Conservation (phyloP, 2,888 invertebrate genomes). For the Pristionchus japonicus region DNA sequence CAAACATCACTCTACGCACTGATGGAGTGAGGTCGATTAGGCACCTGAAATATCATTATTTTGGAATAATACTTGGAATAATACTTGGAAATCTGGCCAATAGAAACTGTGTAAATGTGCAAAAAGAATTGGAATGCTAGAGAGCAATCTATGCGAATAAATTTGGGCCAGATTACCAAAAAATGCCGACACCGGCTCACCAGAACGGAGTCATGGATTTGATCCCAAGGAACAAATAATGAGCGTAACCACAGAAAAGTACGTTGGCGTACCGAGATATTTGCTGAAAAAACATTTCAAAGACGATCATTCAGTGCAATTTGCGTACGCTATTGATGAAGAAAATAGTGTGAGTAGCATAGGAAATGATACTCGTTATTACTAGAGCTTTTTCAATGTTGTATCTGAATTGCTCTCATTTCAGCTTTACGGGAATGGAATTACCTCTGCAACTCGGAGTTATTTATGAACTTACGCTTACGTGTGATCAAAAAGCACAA, state of each 20-base stretch:
- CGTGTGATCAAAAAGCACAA: not conserved
- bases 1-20: not conserved
- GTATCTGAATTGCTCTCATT: not conserved
- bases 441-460: not conserved
- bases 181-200: not conserved
- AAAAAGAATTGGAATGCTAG: no score
- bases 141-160: no score
- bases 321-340: not conserved
- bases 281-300: not conserved
- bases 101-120: no score
- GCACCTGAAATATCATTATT: no score
- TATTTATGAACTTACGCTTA: not conserved
- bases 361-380: not conserved
- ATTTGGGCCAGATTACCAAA: no score
- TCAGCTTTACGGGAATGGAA: no score
- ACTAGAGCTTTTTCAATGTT: not conserved
- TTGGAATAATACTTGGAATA: no score
- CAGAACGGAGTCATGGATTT: not conserved
- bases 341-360: not conserved
- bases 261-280: not conserved
- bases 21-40: not conserved
- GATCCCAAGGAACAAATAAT: not conserved
- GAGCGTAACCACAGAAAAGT: not conserved
- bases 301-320: not conserved
- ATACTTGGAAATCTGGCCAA: no score